phyloP scores from a whole-genome alignment of 1,140 invertebrate genomes.

The Trinorchestia longiramus region DNA sequence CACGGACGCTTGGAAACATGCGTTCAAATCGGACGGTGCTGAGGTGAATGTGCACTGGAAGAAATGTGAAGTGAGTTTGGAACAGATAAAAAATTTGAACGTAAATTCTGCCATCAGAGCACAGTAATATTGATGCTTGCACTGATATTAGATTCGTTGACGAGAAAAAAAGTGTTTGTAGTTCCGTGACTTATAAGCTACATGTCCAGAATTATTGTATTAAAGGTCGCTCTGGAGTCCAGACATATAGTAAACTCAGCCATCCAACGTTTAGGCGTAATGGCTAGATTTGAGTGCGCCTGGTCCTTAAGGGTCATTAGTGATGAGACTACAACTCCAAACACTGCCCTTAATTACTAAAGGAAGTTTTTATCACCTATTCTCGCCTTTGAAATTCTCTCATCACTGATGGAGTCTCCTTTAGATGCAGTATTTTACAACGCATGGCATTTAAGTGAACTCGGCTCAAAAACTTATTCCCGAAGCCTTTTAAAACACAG shows the following conservation, averaged over 20 bases:
- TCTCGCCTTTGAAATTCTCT: slow-evolving; percentile 47
- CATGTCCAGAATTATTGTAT: neutral
- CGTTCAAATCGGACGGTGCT: neutral
- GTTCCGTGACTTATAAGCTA: neutral
- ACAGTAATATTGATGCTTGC: neutral
- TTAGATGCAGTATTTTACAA: slow-evolving; percentile 32
- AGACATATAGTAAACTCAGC: neutral
- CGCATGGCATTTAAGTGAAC: slow-evolving; percentile 39
- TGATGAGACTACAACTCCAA: slow-evolving; percentile 42
- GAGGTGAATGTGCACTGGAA: neutral
- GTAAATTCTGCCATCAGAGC: neutral
- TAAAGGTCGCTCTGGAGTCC: neutral
- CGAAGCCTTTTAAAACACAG: neutral
- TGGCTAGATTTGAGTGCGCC: neutral
- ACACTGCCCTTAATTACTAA: slow-evolving; percentile 22
- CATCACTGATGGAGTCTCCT: slow-evolving; percentile 19
- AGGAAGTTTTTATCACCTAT: slow-evolving; percentile 25
- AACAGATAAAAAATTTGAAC: neutral
- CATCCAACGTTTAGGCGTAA: neutral
- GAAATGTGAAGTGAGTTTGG: neutral
- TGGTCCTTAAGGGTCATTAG: slow-evolving; percentile 4
- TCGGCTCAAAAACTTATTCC: neutral
- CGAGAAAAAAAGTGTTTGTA: neutral
- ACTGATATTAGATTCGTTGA: neutral
- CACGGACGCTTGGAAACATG: neutral